Conservation (phyloP, 2,888 invertebrate species). For the Oxycera nigricornis region DNA sequence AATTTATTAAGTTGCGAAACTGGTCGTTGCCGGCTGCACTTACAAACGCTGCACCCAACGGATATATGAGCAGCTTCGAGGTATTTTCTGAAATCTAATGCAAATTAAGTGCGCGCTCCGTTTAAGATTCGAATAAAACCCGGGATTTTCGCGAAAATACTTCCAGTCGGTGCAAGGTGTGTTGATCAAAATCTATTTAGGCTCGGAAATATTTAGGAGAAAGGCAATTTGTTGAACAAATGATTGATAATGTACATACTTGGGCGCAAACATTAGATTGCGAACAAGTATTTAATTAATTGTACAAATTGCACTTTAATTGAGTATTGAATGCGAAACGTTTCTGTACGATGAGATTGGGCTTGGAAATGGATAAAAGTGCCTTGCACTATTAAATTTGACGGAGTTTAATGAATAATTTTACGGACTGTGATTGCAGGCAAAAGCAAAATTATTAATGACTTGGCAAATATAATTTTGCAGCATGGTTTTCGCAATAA, state of each 20-base stretch:
- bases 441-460: too few species aligned
- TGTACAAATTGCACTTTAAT: not conserved
- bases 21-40: not conserved
- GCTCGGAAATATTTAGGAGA: not conserved
- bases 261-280: not conserved
- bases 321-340: not conserved
- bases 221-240: constrained; percentile 6
- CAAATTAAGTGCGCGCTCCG: constrained; percentile 23
- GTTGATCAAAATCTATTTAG: not conserved
- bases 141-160: not conserved
- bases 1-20: constrained; percentile 32
- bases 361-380: too few species aligned
- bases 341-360: too few species aligned
- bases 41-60: constrained; percentile 4
- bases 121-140: constrained; percentile 7
- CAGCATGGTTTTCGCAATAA: too few species aligned
- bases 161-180: not conserved
- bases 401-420: too few species aligned
- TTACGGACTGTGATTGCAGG: too few species aligned
- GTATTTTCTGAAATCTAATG: constrained; percentile 32
- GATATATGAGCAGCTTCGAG: constrained; percentile 24
- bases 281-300: not conserved
- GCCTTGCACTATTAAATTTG: too few species aligned
- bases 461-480: too few species aligned
- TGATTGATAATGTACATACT: not conserved